Conservation (phyloP, 2,888 invertebrate genomes). For the Oconnorella tubifera region DNA sequence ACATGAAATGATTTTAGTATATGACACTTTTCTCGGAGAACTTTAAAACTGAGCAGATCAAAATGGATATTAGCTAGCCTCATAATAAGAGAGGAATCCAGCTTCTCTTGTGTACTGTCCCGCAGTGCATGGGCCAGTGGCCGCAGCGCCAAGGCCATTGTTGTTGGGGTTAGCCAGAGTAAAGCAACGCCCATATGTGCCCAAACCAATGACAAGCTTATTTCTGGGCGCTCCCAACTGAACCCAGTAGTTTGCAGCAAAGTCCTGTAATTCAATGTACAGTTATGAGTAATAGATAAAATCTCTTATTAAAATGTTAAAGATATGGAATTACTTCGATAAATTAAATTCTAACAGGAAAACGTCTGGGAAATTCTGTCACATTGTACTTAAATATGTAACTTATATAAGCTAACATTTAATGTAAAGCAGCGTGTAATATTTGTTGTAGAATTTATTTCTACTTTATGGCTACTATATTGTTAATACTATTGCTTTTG, state of each 20-base stretch:
- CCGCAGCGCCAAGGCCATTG: slow-evolving; percentile 40
- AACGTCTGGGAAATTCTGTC: not conserved
- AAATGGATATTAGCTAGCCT: too few species aligned
- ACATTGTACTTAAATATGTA: not conserved
- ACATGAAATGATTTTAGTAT: too few species aligned
- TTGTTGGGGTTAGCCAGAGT: slow-evolving; percentile 34
- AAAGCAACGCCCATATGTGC: slow-evolving; percentile 44
- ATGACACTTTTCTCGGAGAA: too few species aligned
- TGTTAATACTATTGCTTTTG: not conserved
- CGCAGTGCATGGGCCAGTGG: slow-evolving; percentile 34
- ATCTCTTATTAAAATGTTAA: too few species aligned
- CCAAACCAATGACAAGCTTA: slow-evolving; percentile 44
- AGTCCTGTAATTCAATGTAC: slow-evolving; percentile 27
- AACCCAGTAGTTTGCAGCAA: slow-evolving; percentile 41
- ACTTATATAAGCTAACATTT: not conserved
- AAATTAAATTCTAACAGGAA: too few species aligned
- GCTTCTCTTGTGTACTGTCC: slow-evolving; percentile 42
- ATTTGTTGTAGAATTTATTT: too few species aligned
- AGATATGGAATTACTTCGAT: too few species aligned
- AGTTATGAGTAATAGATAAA: too few species aligned
- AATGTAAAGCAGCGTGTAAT: not conserved
- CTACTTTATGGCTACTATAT: not conserved
- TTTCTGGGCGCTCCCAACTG: slow-evolving; percentile 40
- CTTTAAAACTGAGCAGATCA: too few species aligned
- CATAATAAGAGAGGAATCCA: slow-evolving; percentile 47